Evolutionary conservation across 2,888 invertebrate species (phyloP), one percentile per base, ranked within the genome.

Genomic region (Athripsodes cinereus): DNA sequence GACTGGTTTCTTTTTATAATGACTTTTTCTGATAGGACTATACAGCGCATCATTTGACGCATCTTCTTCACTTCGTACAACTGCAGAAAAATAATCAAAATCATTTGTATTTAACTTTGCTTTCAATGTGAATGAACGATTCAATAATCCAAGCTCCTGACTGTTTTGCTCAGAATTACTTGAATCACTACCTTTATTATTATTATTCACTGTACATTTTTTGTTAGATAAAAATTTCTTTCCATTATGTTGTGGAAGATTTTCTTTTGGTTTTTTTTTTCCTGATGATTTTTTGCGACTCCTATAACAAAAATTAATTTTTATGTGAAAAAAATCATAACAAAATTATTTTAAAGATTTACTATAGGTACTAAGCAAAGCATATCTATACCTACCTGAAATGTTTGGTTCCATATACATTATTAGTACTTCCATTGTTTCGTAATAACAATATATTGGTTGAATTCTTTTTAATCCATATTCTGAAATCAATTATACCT

Each of bases 31-130:
- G 57, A 68, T 70, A 0, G 64, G 55, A 46, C 62, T 58, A 11
- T 57, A 61, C 18, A 57, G 40, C n/a, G 57, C 34, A 20, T 46
- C 34, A 16, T 49, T 51, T 10, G 52, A 54, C 18, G 63, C 54
- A 57, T 78, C 76, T 60, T 76, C 76, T 55, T 76, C 76, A 64
- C 75, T 75, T 6, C 75, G 65, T 0, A 77, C 71, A 1, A 74
- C 74, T 0, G 79, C 78, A 52, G 81, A 80, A 68, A 83, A 84
- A 67, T 84, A 84, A 59, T 81, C 80, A 67, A 84, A 83, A 67
- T 83, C 81, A 70, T 83, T 83, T 51, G 75, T 75, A 31, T 81
- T 80, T n/a, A 81, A 40, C 59, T 76, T 73, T 57, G 82, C 78
- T 67, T 81, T 81, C 51, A 83, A 70, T 5, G 79, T 74, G 56